These are phyloP conservation scores for Daboia siamensis DNA, from an alignment of 2,113 vertebrate species.

Conservation along the genomic window DNA sequence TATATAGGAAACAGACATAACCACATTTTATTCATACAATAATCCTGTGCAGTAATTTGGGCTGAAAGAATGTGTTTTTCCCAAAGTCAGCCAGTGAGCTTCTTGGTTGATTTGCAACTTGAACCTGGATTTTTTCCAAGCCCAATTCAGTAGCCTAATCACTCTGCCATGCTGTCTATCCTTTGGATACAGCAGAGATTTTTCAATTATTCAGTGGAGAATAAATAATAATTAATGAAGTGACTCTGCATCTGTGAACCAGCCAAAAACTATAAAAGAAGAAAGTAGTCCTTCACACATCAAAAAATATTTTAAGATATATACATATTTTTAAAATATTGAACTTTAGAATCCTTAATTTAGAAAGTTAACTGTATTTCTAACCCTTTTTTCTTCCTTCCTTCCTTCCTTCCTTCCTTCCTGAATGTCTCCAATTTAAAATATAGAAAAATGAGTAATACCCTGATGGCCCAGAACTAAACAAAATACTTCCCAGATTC, in stretches of 20 bases:
- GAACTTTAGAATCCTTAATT: not conserved
- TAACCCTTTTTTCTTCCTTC: not conserved
- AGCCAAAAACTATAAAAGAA: not conserved
- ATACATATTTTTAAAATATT: not conserved
- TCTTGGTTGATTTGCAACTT: not conserved
- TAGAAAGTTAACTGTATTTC: not conserved
- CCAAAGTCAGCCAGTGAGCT: not conserved
- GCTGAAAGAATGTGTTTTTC: not conserved
- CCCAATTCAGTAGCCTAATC: not conserved
- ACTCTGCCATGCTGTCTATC: not conserved
- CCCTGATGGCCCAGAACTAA: not conserved
- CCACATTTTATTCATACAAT: not conserved
- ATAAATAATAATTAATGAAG: not conserved
- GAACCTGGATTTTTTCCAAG: not conserved
- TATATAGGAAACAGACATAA: not conserved
- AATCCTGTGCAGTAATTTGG: not conserved
- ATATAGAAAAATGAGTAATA: not conserved
- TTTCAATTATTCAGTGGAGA: not conserved
- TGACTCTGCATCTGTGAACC: not conserved
- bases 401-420: not conserved
- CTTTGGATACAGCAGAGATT: not conserved
- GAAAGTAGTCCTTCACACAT: not conserved
- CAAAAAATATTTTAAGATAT: not conserved
- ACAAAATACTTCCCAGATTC: not conserved
- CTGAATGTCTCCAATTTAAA: not conserved